Percentiles rank a stretch among this genome's conserved stretches.
Evolutionary conservation across 2,113 vertebrate species (phyloP).

Genomic region (Trichomycterus rosablanca): DNA sequence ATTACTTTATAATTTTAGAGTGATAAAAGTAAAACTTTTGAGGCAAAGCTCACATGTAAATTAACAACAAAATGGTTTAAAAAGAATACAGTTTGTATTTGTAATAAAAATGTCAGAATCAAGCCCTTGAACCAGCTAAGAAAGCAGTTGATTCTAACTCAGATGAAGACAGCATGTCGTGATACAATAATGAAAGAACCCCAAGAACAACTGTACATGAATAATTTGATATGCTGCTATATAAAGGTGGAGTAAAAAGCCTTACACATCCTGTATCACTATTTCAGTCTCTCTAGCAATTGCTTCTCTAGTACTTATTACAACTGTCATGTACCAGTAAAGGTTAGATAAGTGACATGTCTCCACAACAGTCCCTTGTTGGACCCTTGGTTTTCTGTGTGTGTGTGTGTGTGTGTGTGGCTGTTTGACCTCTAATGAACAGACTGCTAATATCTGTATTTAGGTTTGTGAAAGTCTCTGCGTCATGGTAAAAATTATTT

Average conservation of each 20-base stretch:
- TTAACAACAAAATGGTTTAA: no score
- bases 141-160: no score
- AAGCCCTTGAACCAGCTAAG: no score
- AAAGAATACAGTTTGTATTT: no score
- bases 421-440: not conserved
- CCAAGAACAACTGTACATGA: not conserved
- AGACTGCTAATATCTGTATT: constrained; percentile 1
- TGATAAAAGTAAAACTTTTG: no score
- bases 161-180: no score
- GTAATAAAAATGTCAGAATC: no score
- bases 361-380: not conserved
- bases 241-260: not conserved
- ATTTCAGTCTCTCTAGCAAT: constrained; percentile 50
- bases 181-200: no score
- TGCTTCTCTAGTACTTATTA: constrained; percentile 45
- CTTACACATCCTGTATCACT: constrained; percentile 41
- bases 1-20: no score
- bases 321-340: not conserved
- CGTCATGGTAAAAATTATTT: constrained; percentile 13
- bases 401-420: not conserved
- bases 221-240: not conserved
- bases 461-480: not conserved
- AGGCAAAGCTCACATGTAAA: no score
- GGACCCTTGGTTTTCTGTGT: no score
- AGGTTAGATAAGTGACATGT: constrained; percentile 12